Base-by-base conservation (phyloP, 2,888 invertebrate species). In the Galeopsomyia nigrocyanea region DNA sequence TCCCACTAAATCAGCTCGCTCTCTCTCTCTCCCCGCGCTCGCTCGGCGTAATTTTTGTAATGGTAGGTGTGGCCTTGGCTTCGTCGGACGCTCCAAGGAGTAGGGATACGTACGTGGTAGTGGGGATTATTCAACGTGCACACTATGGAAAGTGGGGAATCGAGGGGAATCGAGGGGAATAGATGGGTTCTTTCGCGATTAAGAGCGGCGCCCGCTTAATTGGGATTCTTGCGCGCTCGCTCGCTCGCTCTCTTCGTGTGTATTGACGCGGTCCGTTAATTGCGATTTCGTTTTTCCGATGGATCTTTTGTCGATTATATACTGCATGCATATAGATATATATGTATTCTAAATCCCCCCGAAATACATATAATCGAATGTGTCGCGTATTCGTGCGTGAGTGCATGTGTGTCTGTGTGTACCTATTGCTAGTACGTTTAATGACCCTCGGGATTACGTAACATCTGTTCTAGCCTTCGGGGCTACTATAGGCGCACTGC, bases 1-100 rank as follows among this genome's bases (percentile, higher is more conserved):
- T 73, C 55, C 65, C 50, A 55, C 63, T 75, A 74, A 39, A 39
- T 39, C 39, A 39, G 64, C 76, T 74, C 75, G 67, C 68, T 65
- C 31, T 14, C 26, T 26, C 26, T 26, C 26, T 39, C 39, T 39
- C 39, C 10, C 39, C 13, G 2, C 39, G 5, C 39, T 7, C 7
- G 5, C 13, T 81, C 83, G 77, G 82, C 84, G 85, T 86, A 86
- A 86, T 86, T 86, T 86, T 86, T 86, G 86, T 86, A 86, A 86
- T 86, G 86, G 86, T 83, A 86, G 86, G 86, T 86, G 86, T 85
- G 86, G 86, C 84, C 79, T 83, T 78, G 81, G 81, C 78, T n/a
- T 79, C 73, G 76, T 51, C 70, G 74, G 67, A 68, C 73, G 65
- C 51, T 49, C 61, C 5, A 22, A 58, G 58, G 64, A 73, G 82